A percentile compares a stretch with the other conserved stretches of the same genome.
phyloP scores from a whole-genome alignment of 2,888 invertebrate species.

The Eupithecia subumbrata region DNA sequence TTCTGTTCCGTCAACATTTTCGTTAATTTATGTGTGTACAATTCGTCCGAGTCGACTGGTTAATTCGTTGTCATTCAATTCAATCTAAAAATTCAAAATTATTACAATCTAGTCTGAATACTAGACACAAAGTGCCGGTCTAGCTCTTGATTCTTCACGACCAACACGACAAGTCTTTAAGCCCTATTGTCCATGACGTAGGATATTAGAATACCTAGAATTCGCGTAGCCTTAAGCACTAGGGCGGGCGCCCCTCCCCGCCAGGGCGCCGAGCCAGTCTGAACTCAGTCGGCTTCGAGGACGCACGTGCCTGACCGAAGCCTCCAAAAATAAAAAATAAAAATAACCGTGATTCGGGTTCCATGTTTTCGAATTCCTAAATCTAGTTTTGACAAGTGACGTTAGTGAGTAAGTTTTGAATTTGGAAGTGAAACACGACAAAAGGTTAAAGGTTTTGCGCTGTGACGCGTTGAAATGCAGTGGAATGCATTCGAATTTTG shows the following conservation, averaged over 20 bases:
- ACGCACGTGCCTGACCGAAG: constrained; percentile 47
- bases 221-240: constrained; percentile 51
- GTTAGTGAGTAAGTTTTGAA: constrained; percentile 29
- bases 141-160: too few relatives aligned
- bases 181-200: constrained; percentile 12
- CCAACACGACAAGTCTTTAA: background rate
- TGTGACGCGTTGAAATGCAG: constrained; percentile 37
- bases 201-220: constrained; percentile 43
- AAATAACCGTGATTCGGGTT: constrained; percentile 21
- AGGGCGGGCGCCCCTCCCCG: constrained; percentile 59
- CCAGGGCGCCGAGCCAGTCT: constrained; percentile 53
- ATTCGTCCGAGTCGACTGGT: too few relatives aligned
- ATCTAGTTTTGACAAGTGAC: constrained; percentile 45
- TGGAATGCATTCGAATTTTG: constrained; percentile 35
- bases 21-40: too few relatives aligned
- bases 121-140: too few relatives aligned
- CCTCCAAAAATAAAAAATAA: constrained; percentile 46
- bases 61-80: too few relatives aligned
- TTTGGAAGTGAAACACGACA: constrained; percentile 27
- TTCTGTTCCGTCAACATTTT: too few relatives aligned
- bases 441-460: constrained; percentile 29
- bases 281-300: constrained; percentile 50
- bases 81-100: background rate
- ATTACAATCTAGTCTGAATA: background rate
- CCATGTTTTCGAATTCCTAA: constrained; percentile 29